Evolutionary conservation across 2,888 invertebrate genomes (phyloP).

Genomic region (Cosmia trapezina): DNA sequence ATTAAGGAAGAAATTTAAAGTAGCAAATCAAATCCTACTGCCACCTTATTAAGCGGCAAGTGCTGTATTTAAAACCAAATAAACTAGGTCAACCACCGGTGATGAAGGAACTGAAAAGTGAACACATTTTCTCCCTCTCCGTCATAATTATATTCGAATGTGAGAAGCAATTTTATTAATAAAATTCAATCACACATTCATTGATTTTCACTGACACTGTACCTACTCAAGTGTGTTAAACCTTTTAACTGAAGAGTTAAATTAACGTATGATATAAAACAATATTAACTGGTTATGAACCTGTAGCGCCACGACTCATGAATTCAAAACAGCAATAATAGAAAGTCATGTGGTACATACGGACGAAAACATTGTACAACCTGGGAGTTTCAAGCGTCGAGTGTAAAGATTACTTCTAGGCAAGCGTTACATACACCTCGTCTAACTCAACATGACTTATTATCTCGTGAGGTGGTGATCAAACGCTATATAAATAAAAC

Average conservation of each 20-base stretch:
- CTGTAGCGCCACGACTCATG: conserved; percentile 56
- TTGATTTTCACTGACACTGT: conserved; percentile 17
- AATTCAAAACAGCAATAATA: conserved; percentile 64
- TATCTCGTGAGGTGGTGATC: too few relatives aligned
- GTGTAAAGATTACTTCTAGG: neutral
- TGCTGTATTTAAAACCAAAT: neutral
- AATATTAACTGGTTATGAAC: conserved; percentile 56
- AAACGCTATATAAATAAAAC: neutral
- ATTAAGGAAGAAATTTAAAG: neutral
- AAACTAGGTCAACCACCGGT: neutral
- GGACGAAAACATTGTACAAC: conserved; percentile 2
- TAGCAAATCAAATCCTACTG: neutral
- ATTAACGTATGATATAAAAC: conserved; percentile 46
- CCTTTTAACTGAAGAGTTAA: conserved; percentile 24
- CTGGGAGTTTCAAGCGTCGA: neutral
- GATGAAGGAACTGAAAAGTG: neutral
- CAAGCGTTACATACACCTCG: neutral
- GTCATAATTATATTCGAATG: neutral
- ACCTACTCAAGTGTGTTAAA: neutral
- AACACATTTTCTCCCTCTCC: neutral
- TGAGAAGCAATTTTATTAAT: neutral
- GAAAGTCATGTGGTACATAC: conserved; percentile 59
- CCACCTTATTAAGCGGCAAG: neutral
- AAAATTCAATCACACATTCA: neutral
- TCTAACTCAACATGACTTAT: neutral